Percentiles rank a stretch among this genome's conserved stretches.
phyloP scores from a whole-genome alignment of 2,797 vertebrate genomes.

The Anguilla megastoma region DNA sequence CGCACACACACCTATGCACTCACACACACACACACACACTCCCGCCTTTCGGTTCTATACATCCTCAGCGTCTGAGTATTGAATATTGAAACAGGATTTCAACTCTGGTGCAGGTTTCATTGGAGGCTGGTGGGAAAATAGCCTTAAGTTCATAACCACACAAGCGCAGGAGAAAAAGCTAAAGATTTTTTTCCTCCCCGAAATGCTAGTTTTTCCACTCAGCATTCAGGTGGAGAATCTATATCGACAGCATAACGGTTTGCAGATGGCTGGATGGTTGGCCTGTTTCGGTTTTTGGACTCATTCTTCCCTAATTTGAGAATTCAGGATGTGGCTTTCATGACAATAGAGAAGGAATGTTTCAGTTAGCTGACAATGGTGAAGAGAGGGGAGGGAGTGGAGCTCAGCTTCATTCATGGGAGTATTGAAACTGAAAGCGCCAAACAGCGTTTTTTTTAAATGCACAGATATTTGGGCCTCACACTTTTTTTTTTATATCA shows the following conservation, averaged over 20 bases:
- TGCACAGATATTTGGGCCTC: neutral
- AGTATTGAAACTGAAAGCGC: constrained; percentile 20
- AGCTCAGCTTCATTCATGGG: constrained; percentile 17
- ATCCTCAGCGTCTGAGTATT: neutral
- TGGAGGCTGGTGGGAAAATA: constrained; percentile 1
- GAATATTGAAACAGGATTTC: neutral
- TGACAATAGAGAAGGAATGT: constrained; percentile 41
- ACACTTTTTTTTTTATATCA: neutral
- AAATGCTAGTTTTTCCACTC: neutral
- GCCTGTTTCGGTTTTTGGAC: constrained; percentile 31
- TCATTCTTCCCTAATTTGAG: constrained; percentile 42
- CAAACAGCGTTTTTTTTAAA: constrained; percentile 28
- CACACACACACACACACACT: neutral
- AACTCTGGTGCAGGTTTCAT: neutral
- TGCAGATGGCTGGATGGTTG: constrained; percentile 41
- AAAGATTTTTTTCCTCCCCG: neutral
- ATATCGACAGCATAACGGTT: constrained; percentile 15
- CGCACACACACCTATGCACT: neutral
- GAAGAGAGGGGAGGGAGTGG: constrained; percentile 26
- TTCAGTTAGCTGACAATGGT: constrained; percentile 28
- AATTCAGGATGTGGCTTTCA: constrained; percentile 48
- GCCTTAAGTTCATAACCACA: neutral
- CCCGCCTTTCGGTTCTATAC: neutral
- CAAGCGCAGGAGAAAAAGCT: neutral
- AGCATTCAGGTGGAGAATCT: constrained; percentile 20